Conservation (phyloP, 2,113 vertebrate genomes). For the Myanophis thanlyinensis region DNA sequence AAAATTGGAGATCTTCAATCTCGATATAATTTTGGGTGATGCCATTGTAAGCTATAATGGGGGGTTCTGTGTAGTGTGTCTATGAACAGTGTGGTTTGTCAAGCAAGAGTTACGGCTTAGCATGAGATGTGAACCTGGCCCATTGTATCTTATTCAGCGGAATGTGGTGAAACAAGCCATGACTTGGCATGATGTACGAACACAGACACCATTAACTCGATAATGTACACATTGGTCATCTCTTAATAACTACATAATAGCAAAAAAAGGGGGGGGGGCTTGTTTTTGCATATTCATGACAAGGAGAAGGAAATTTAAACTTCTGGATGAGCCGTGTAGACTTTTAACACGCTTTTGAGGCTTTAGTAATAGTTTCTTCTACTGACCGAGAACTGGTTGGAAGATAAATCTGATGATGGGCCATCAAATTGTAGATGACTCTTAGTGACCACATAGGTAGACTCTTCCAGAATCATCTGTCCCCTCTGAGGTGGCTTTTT, state of each 20-base stretch:
- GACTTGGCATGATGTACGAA: background rate
- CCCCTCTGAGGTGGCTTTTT: background rate
- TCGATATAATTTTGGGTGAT: background rate
- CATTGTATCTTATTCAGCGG: background rate
- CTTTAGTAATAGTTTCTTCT: background rate
- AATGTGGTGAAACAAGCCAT: background rate
- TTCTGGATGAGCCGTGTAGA: background rate
- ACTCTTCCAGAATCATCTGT: background rate
- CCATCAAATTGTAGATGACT: background rate
- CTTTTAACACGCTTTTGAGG: background rate
- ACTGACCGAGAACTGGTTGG: background rate
- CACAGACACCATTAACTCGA: background rate
- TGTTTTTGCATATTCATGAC: background rate
- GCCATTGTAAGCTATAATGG: background rate
- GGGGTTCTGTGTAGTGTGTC: background rate
- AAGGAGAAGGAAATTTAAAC: background rate
- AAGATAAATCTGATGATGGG: fast-evolving
- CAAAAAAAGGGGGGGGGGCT: background rate
- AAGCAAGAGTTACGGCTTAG: background rate
- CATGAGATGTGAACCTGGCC: background rate
- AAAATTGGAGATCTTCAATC: background rate
- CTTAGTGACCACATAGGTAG: background rate
- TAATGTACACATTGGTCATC: background rate
- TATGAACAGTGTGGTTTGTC: background rate
- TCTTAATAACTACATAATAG: background rate